These are phyloP conservation scores for Myrmecophaga tridactyla DNA, from an alignment of 2,113 vertebrate species.

Conservation along the genomic window DNA sequence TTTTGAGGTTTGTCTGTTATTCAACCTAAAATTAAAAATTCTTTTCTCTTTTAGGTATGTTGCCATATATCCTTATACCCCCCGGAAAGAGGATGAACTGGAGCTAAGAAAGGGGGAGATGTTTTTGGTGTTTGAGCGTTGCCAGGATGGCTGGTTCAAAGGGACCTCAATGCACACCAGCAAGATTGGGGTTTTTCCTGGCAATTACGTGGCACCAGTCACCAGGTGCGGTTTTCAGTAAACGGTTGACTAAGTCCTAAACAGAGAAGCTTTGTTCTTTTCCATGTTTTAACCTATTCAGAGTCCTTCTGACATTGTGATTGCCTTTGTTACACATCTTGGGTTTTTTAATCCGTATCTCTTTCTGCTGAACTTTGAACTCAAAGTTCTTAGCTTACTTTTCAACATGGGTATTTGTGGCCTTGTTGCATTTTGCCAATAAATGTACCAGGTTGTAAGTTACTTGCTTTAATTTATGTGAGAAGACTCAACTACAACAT, in stretches of 20 bases:
- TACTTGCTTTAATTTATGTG: conserved; percentile 29
- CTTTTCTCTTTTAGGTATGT: conserved; percentile 84
- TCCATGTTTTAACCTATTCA: not conserved
- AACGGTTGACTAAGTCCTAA: not conserved
- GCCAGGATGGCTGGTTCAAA: conserved; percentile 99
- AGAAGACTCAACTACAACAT: not conserved
- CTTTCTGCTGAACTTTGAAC: conserved; percentile 41
- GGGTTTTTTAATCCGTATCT: conserved; percentile 2
- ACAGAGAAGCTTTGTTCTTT: conserved; percentile 35
- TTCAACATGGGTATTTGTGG: conserved; percentile 14
- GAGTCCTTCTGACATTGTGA: not conserved
- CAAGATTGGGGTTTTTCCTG: conserved; percentile 98
- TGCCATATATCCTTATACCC: conserved; percentile 95
- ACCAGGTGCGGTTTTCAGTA: conserved; percentile 85
- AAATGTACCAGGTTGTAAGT: not conserved
- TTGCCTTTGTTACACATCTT: conserved; percentile 17
- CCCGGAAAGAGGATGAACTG: conserved; percentile 97
- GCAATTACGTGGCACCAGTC: conserved; percentile 98
- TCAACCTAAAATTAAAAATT: not conserved
- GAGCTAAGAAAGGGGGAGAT: conserved; percentile 98
- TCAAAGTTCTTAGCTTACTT: conserved; percentile 26
- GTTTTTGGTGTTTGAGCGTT: conserved; percentile 98
- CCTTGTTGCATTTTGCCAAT: conserved; percentile 34
- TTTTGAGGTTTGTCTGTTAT: not conserved
- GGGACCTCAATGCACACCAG: conserved; percentile 99